Percentiles rank a stretch among this genome's conserved stretches.
Evolutionary conservation across 1,140 invertebrate genomes (phyloP).

Genomic region (Neodiprion lecontei): DNA sequence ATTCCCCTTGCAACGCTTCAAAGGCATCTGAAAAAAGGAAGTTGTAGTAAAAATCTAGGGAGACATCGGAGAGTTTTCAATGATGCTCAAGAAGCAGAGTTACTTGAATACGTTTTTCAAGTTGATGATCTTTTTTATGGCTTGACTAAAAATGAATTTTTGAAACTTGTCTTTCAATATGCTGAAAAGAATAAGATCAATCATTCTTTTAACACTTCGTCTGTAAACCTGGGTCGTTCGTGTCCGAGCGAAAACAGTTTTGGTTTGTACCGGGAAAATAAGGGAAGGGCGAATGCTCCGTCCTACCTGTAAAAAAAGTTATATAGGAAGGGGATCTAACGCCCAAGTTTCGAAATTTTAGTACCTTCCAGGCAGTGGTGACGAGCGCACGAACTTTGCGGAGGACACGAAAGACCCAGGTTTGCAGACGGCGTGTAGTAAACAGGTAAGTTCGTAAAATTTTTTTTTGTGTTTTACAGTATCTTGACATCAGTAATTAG

Average conservation of each 20-base stretch:
- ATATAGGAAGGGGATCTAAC: slow-evolving; percentile 4
- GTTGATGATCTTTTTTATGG: slow-evolving; percentile 34
- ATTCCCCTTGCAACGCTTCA: slow-evolving; percentile 19
- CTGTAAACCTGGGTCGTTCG: slow-evolving; percentile 4
- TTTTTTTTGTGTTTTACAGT: not conserved
- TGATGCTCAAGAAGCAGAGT: slow-evolving; percentile 25
- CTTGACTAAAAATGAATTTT: slow-evolving; percentile 33
- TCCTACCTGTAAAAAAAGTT: slow-evolving; percentile 1
- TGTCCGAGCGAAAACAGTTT: not conserved
- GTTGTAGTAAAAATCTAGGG: slow-evolving; percentile 16
- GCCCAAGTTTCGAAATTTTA: not conserved
- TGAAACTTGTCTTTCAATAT: slow-evolving; percentile 33
- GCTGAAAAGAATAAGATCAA: slow-evolving; percentile 36
- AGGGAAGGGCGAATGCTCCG: not conserved
- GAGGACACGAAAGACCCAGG: not conserved
- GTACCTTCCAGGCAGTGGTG: too few species aligned
- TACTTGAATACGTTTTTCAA: slow-evolving; percentile 19
- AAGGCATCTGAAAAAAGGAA: slow-evolving; percentile 14
- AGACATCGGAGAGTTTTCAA: slow-evolving; percentile 24
- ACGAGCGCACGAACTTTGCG: not conserved
- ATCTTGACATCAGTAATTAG: not conserved
- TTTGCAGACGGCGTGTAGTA: not conserved
- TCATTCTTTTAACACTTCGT: slow-evolving; percentile 29
- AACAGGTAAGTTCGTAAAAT: too few species aligned
- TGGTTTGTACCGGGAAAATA: too few species aligned